Percentiles rank a stretch among this genome's conserved stretches.
These are phyloP conservation scores for Lampropteryx suffumata DNA, from an alignment of 2,888 invertebrate species.

Conservation along the genomic window DNA sequence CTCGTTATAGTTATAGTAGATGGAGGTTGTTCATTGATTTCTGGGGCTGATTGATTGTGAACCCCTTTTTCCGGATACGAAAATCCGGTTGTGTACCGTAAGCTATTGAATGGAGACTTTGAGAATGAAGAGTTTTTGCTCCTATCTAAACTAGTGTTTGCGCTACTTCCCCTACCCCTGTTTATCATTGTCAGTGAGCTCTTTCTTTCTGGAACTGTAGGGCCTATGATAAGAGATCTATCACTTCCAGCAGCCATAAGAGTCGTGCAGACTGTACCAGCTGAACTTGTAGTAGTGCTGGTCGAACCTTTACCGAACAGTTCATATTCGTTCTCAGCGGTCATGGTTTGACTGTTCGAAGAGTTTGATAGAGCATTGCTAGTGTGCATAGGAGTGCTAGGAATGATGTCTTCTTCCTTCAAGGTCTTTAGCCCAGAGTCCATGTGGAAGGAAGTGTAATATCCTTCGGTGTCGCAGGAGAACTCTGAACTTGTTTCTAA, in stretches of 20 bases:
- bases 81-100: conserved; percentile 64
- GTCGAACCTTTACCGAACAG: conserved; percentile 96
- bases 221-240: conserved; percentile 85
- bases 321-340: conserved; percentile 94
- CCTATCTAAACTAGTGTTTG: conserved; percentile 82
- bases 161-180: conserved; percentile 76
- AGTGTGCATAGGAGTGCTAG: conserved; percentile 88
- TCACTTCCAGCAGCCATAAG: conserved; percentile 87
- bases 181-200: conserved; percentile 87
- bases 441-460: conserved; percentile 98
- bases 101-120: conserved; percentile 69
- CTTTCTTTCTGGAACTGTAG: conserved; percentile 92
- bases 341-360: conserved; percentile 86
- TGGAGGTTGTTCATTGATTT: conserved; percentile 58
- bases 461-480: conserved; percentile 98
- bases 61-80: conserved; percentile 62
- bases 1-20: conserved; percentile 70
- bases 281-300: conserved; percentile 94
- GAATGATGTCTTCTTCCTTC: conserved; percentile 86
- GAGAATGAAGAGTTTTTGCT: conserved; percentile 69
- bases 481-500: conserved; percentile 95
- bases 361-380: conserved; percentile 87
- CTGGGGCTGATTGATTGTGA: conserved; percentile 65
- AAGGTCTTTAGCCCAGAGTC: conserved; percentile 95
- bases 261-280: conserved; percentile 94